phyloP scores from a whole-genome alignment of 2,113 vertebrate species.

The Pedetes capensis region DNA sequence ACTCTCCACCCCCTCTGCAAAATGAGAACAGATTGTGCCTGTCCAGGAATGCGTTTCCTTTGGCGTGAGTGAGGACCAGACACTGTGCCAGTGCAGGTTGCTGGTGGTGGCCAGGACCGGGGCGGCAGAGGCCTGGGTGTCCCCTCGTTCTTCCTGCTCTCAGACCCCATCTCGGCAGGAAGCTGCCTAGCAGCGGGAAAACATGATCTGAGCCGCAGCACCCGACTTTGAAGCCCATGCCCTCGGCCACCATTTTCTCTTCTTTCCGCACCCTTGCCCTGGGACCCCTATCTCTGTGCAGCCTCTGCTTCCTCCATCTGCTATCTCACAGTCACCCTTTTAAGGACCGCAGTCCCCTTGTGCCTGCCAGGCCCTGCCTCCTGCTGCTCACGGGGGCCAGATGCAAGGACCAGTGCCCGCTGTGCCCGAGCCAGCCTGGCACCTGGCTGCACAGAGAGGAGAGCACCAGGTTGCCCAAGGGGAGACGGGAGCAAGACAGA shows the following conservation, averaged over 20 bases:
- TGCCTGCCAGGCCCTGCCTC: too few species aligned
- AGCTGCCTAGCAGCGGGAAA: not conserved
- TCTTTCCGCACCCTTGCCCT: too few species aligned
- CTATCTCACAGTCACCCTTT: not conserved
- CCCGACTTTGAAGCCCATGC: not conserved
- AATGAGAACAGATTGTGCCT: too few species aligned
- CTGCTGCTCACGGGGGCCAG: too few species aligned
- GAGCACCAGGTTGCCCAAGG: not conserved
- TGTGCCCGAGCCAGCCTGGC: too few species aligned
- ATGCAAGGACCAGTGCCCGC: not conserved
- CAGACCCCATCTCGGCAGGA: too few species aligned
- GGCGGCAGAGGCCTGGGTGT: not conserved
- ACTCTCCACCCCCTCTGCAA: not conserved
- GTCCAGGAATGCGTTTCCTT: not conserved
- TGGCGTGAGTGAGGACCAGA: not conserved
- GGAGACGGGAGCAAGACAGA: not conserved
- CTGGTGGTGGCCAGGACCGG: too few species aligned
- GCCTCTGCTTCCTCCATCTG: too few species aligned
- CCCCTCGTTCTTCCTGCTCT: not conserved
- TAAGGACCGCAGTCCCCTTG: not conserved
- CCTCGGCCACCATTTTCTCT: too few species aligned
- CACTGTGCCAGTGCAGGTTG: rapidly evolving
- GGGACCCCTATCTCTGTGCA: too few species aligned
- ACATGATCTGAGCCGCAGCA: not conserved
- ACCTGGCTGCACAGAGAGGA: too few species aligned